Evolutionary conservation across 2,888 invertebrate genomes (phyloP).

Genomic region (Macrosiphum euphorbiae): DNA sequence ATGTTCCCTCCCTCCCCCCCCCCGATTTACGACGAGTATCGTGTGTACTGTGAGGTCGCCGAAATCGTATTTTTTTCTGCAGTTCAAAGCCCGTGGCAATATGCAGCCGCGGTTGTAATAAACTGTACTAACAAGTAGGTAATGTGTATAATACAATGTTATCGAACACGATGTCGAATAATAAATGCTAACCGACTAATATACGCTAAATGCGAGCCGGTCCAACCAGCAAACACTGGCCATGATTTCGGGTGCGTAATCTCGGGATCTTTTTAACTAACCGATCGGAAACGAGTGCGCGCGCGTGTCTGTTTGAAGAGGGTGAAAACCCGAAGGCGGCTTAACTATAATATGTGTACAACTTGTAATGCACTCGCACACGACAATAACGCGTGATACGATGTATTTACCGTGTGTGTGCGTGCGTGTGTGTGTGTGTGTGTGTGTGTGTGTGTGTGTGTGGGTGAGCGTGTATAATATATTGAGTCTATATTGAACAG

Average conservation of each 20-base stretch:
- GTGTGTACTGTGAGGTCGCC: too few relatives aligned
- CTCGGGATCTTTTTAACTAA: conserved; percentile 15
- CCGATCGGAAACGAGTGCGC: conserved; percentile 1
- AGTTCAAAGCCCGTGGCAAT: neutral
- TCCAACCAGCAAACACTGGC: neutral
- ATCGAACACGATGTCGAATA: neutral
- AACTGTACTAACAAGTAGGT: neutral
- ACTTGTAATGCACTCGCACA: neutral
- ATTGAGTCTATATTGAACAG: neutral
- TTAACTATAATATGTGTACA: neutral
- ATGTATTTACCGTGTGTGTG: neutral
- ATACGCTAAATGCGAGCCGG: neutral
- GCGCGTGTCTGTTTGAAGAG: conserved; percentile 22
- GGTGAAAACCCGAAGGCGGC: conserved; percentile 19
- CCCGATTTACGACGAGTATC: neutral
- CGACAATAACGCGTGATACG: conserved; percentile 5
- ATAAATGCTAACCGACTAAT: neutral
- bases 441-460: neutral
- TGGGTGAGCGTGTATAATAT: neutral
- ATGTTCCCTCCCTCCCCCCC: neutral
- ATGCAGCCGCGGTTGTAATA: neutral
- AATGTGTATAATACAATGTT: neutral
- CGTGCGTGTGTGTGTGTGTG: neutral
- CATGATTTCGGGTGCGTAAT: neutral
- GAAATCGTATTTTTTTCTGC: neutral